Conservation (phyloP, 2,113 vertebrate genomes). For the Catharus bicknelli region DNA sequence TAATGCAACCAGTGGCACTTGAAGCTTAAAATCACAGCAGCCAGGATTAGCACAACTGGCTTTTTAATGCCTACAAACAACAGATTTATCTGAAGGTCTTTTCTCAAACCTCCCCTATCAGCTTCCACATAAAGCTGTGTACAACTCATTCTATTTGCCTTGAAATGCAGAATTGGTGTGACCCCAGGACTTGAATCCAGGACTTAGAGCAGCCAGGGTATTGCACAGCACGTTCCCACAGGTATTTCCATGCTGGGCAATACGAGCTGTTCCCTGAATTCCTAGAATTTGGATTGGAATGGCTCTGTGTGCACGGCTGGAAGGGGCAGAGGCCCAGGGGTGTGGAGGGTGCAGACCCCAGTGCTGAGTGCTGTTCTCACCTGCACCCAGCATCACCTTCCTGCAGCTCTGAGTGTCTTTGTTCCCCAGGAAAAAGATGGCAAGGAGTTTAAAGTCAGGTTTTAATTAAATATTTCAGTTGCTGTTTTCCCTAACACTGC, state of each 20-base stretch:
- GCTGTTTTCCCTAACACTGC: background rate
- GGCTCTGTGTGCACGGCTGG: accelerated
- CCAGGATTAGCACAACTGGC: slow-evolving; percentile 9
- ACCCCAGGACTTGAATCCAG: background rate
- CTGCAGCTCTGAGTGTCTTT: background rate
- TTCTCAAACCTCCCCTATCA: background rate
- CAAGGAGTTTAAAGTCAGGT: background rate
- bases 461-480: background rate
- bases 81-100: background rate
- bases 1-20: slow-evolving; percentile 6
- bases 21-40: background rate
- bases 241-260: background rate
- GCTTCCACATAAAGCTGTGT: background rate
- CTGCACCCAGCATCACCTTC: background rate
- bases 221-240: accelerated
- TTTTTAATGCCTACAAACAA: background rate
- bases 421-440: background rate
- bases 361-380: background rate
- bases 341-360: background rate
- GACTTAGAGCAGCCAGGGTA: background rate
- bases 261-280: background rate
- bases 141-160: background rate
- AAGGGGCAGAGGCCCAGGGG: background rate
- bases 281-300: background rate
- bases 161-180: background rate